Evolutionary conservation across 2,113 vertebrate genomes (phyloP), one percentile per base, ranked within the genome.

Genomic region (Lichenostomus cassidix): DNA sequence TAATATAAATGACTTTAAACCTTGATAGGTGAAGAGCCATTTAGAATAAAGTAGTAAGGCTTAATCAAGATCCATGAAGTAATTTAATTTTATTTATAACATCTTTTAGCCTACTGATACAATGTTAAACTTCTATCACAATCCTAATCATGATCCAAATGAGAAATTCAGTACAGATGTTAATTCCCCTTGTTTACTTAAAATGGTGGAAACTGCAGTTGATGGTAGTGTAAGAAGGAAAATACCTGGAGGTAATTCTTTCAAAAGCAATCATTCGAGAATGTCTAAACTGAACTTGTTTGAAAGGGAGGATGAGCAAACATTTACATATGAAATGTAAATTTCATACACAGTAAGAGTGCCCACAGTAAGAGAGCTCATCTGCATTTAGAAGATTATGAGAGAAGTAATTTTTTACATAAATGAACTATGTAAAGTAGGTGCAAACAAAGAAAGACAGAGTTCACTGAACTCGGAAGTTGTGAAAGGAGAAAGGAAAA

Each of bases 291-390:
- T 8, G 21, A 83, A 68, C 24, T 55, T 77, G 35, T 79, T 81
- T 89, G 65, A 84, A 91, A 94, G 37, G 55, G 9, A 81, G 27
- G 50, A 35, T 83, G 37, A 91, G 33, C 53, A 95, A 96, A 92
- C 60, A 86, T 92, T 97, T 94, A 69, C 49, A 58, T 39, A 74
- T 16, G 27, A 88, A 92, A 87, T 55, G 52, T 75, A 55, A 71
- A 86, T 84, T 92, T 88, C 67, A 59, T 63, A n/a, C 31, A 24
- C 39, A 62, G 56, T 56, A 50, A 59, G 74, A 76, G 17, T 44
- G 41, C 46, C 74, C 21, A 52, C 60, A 87, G 67, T 52, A 78
- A 78, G 44, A 77, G 62, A 49, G n/a, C 20, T 81, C 39, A 59
- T 77, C 92, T 90, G 50, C 67, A 33, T 85, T 95, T 74, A 76